These are phyloP conservation scores for Scomber japonicus DNA, from an alignment of 2,113 vertebrate species.

Conservation along the genomic window DNA sequence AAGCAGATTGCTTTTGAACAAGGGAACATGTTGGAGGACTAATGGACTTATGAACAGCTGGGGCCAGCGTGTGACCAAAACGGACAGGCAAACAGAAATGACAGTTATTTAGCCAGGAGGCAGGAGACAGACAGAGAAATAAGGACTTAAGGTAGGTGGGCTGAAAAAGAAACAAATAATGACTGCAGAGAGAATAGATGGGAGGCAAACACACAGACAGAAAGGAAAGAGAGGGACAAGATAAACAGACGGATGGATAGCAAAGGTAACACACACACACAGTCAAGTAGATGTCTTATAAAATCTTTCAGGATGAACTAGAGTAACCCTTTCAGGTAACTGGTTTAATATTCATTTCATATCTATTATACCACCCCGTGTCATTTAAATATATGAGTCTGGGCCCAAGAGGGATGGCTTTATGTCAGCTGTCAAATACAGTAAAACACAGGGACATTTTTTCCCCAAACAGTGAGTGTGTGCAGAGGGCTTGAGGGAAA, in stretches of 20 bases:
- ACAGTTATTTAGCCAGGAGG: slow-evolving; percentile 13
- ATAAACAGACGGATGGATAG: slow-evolving; percentile 27
- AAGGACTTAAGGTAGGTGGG: slow-evolving; percentile 11
- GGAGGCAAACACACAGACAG: background rate
- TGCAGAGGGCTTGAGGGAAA: slow-evolving; percentile 21
- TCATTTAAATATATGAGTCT: slow-evolving; percentile 1
- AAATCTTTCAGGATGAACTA: slow-evolving; percentile 16
- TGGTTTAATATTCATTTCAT: slow-evolving; percentile 16
- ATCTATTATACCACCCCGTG: background rate
- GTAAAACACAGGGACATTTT: slow-evolving; percentile 3
- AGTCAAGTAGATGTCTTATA: slow-evolving; percentile 8
- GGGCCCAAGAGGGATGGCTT: background rate
- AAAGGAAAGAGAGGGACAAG: slow-evolving; percentile 2
- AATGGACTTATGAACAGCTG: slow-evolving; percentile 38
- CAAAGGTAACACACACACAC: slow-evolving; percentile 23
- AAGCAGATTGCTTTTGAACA: slow-evolving; percentile 28
- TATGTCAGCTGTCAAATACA: slow-evolving; percentile 20
- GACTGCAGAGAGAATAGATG: slow-evolving; percentile 12
- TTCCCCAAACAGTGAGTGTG: slow-evolving; percentile 24
- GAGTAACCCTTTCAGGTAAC: background rate
- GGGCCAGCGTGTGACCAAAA: slow-evolving; percentile 8
- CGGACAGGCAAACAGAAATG: background rate
- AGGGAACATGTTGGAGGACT: slow-evolving; percentile 28
- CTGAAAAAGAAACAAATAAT: slow-evolving; percentile 27
- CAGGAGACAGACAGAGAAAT: slow-evolving; percentile 7